Evolutionary conservation across 2,797 vertebrate species (phyloP).

Genomic region (Urophycis tenuis): DNA sequence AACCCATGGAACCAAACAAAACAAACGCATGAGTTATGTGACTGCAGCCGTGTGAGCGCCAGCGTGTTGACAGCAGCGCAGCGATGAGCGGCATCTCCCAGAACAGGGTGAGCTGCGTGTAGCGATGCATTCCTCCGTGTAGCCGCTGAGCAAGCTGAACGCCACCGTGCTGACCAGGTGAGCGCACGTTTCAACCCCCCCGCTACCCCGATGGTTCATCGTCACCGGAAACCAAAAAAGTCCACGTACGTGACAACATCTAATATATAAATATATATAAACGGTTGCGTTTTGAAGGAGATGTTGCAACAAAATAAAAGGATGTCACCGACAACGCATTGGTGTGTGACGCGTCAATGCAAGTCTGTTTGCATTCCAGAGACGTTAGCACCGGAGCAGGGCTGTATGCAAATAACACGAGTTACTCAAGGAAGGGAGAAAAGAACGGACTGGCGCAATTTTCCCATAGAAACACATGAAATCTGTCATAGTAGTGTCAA

Average conservation of each 20-base stretch:
- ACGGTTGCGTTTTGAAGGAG: not conserved
- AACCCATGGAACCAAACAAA: not conserved
- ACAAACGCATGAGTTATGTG: not conserved
- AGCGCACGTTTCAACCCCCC: not conserved
- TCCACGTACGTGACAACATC: too few relatives aligned
- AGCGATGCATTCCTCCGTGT: not conserved
- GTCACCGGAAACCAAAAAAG: not conserved
- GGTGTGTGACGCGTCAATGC: conserved; percentile 27
- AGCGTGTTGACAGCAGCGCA: not conserved
- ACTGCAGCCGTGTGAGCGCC: not conserved
- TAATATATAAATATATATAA: conserved; percentile 2
- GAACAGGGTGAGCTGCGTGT: not conserved
- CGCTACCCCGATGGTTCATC: not conserved
- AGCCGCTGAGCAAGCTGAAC: not conserved
- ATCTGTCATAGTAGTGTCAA: conserved; percentile 36
- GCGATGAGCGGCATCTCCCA: too few relatives aligned
- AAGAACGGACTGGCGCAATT: not conserved
- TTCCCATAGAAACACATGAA: not conserved
- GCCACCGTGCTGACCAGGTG: not conserved
- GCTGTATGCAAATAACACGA: conserved; percentile 28
- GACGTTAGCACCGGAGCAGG: conserved; percentile 53
- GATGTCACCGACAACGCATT: conserved; percentile 10
- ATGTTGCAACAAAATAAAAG: not conserved
- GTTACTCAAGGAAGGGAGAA: not conserved
- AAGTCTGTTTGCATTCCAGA: conserved; percentile 35